Conservation (phyloP, 2,888 invertebrate species). For the Arge pagana region DNA sequence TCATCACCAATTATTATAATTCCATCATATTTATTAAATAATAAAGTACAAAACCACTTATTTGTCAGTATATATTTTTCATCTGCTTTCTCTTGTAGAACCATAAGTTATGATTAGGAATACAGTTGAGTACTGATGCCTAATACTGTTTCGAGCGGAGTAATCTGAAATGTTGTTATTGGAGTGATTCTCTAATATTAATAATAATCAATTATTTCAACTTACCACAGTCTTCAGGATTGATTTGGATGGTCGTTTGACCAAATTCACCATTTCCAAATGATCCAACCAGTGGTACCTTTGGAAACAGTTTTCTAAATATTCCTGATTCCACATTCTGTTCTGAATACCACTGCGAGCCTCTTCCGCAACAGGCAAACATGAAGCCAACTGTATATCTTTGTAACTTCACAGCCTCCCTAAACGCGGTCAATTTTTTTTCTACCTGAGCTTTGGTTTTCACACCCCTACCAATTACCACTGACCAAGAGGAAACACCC, state of each 20-base stretch:
- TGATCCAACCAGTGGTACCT: conserved; percentile 46
- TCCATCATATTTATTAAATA: too few relatives aligned
- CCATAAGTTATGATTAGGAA: conserved; percentile 50
- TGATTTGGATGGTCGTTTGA: conserved; percentile 20
- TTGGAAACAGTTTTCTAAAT: conserved; percentile 49
- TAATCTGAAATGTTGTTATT: conserved; percentile 1
- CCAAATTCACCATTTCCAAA: conserved; percentile 52
- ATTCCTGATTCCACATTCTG: conserved; percentile 42
- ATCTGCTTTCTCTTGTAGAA: conserved; percentile 22
- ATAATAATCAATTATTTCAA: conserved; percentile 1
- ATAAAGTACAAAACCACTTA: too few relatives aligned
- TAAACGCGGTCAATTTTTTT: conserved; percentile 37
- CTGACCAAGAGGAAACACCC: conserved; percentile 47
- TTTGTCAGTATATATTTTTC: too few relatives aligned
- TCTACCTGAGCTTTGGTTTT: conserved; percentile 28
- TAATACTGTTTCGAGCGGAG: not conserved
- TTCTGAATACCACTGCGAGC: conserved; percentile 32
- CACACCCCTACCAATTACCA: conserved; percentile 34
- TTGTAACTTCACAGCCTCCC: conserved; percentile 38
- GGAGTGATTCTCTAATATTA: conserved; percentile 1
- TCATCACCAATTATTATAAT: too few relatives aligned
- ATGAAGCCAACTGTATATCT: conserved; percentile 49
- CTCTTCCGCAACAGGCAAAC: conserved; percentile 49
- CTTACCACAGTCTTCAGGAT: not conserved
- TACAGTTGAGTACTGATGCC: conserved; percentile 39